Evolutionary conservation across 2,113 vertebrate species (phyloP), one percentile per base, ranked within the genome.

Genomic region (Pyxicephalus adspersus): DNA sequence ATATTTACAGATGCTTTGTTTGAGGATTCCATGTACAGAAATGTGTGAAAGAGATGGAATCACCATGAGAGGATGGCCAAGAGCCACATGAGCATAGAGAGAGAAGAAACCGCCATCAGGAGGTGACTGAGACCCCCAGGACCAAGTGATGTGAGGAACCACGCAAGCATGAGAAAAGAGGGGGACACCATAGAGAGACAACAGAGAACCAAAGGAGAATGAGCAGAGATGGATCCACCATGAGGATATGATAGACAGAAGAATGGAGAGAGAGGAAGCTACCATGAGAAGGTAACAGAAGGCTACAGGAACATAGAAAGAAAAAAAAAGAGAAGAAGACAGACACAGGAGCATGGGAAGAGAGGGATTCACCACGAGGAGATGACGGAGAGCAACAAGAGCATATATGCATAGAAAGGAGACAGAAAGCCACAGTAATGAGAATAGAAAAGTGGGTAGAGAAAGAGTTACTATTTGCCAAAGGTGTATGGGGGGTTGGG

Each of bases 1-100:
- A 19, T 13, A 65, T 54, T 50, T 50, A 64, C 38, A 64, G 65
- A 51, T 26, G 18, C 38, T 38, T 31, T 2, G 23, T 64, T 58
- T n/a, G 50, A 29, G 18, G 52, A 80, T 72, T 25, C 31, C 58
- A 57, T 71, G 63, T 63, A 80, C 38, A 52, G 77, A 52, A 80
- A 51, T 72, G 57, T 80, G 38, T 64, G 60, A 13, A 45, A 38
- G 9, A 45, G 8, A 15, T 8, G 11, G 38, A 15, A 13, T 1
- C 38, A 45, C 5, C 8, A 13, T 45, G 7, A 45, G 38, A n/a
- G n/a, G n/a, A n/a, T n/a, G n/a, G n/a, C n/a, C n/a, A n/a, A n/a
- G n/a, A n/a, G n/a, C n/a, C n/a, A n/a, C n/a, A n/a, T n/a, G 38
- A 38, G 2, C 2, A 38, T 5, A 31, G 63, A 26, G 26, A 64